Percentiles rank a stretch among this genome's conserved stretches.
phyloP scores from a whole-genome alignment of 2,797 vertebrate species.

The Buceros bicornis region DNA sequence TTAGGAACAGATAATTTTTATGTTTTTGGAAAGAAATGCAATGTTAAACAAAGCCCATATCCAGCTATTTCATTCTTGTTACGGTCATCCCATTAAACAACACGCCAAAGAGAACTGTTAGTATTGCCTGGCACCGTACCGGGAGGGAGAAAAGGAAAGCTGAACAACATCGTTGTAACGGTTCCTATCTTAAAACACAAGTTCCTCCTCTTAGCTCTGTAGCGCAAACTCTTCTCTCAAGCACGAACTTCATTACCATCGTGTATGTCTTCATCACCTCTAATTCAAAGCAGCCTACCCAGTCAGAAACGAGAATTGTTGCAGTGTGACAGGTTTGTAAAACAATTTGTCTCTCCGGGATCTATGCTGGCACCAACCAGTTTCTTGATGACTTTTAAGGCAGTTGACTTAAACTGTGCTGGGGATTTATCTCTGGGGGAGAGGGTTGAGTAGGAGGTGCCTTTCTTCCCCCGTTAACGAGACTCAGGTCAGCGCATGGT shows the following conservation, averaged over 20 bases:
- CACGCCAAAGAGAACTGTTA: not conserved
- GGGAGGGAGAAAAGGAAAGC: not conserved
- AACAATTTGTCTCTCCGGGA: not conserved
- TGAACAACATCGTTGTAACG: not conserved
- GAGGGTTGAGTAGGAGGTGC: not conserved
- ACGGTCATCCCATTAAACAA: not conserved
- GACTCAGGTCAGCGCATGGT: not conserved
- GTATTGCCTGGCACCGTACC: not conserved
- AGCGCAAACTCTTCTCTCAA: not conserved
- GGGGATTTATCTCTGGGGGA: not conserved
- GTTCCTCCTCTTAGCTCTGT: not conserved
- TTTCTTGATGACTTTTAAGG: conserved; percentile 10
- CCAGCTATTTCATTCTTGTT: not conserved
- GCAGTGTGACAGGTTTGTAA: not conserved
- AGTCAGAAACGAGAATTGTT: not conserved
- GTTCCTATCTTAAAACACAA: not conserved
- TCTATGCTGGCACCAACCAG: not conserved
- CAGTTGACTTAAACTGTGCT: not conserved
- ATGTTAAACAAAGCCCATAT: not conserved
- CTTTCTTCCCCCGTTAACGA: not conserved
- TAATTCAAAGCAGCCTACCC: not conserved
- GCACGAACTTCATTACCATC: not conserved
- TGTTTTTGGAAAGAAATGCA: not conserved
- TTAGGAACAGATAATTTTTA: not conserved
- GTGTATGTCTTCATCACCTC: not conserved